A percentile compares a stretch with the other conserved stretches of the same genome.
Conservation (phyloP, 1,140 invertebrate species). For the Tribolium madens region DNA sequence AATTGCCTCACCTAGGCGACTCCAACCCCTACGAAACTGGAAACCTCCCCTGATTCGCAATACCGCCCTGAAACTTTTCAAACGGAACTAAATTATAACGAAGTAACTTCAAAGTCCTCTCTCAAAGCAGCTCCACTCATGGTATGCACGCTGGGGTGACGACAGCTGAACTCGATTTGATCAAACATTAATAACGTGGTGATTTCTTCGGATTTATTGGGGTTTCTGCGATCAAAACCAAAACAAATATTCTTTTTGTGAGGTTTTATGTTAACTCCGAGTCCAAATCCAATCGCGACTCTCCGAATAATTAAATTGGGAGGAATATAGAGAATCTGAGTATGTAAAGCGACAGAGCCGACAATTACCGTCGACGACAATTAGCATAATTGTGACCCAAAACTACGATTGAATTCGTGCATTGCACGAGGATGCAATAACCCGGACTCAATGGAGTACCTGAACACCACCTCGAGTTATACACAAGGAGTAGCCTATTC, state of each 20-base stretch:
- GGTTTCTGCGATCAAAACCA: background rate
- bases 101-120: slow-evolving; percentile 58
- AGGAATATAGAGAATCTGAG: background rate
- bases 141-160: slow-evolving; percentile 29
- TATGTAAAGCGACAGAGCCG: background rate
- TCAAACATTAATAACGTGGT: slow-evolving; percentile 43
- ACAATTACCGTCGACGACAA: no score
- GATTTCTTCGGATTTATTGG: slow-evolving; percentile 20
- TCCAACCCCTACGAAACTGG: slow-evolving; percentile 46
- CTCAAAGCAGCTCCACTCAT: slow-evolving; percentile 24
- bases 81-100: slow-evolving; percentile 60
- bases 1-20: slow-evolving; percentile 60
- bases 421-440: slow-evolving; percentile 32
- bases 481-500: slow-evolving; percentile 35
- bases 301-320: background rate
- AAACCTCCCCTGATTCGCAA: slow-evolving; percentile 48
- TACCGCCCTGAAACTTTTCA: slow-evolving; percentile 55
- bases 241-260: no score
- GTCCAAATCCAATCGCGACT: background rate
- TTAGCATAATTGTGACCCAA: slow-evolving; percentile 46
- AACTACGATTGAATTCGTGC: slow-evolving; percentile 42
- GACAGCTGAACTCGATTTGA: slow-evolving; percentile 19
- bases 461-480: background rate
- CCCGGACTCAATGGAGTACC: slow-evolving; percentile 7
- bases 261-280: no score